phyloP scores from a whole-genome alignment of 2,797 vertebrate genomes.

The Galaxias olidus region DNA sequence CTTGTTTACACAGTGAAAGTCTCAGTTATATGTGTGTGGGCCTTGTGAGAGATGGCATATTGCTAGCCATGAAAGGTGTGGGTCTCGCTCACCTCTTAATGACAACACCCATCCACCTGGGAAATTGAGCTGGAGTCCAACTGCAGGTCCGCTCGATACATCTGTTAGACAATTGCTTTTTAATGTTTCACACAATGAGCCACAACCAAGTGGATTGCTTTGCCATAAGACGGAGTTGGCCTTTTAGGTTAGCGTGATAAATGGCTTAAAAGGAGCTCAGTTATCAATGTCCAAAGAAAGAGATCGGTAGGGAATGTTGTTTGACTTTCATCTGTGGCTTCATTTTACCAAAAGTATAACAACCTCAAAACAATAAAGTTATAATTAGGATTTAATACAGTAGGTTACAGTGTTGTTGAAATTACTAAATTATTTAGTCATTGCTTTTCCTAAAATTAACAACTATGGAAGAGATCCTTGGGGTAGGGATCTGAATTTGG shows the following conservation, averaged over 20 bases:
- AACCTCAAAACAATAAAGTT: too few species aligned
- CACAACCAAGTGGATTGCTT: slow-evolving; percentile 85
- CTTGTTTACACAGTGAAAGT: too few species aligned
- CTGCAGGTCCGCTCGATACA: slow-evolving; percentile 64
- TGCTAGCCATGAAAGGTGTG: too few species aligned
- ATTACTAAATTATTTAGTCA: too few species aligned
- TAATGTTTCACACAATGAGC: slow-evolving; percentile 79
- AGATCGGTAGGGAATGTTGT: slow-evolving; percentile 38
- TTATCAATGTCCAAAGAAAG: slow-evolving; percentile 65
- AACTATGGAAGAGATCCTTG: slow-evolving; percentile 23
- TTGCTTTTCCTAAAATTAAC: not conserved
- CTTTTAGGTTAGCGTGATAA: slow-evolving; percentile 89
- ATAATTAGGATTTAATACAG: too few species aligned
- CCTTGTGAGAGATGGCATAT: too few species aligned
- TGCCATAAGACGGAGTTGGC: slow-evolving; percentile 82
- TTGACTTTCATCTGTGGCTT: too few species aligned
- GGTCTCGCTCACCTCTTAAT: slow-evolving; percentile 50
- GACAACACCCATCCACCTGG: slow-evolving; percentile 72
- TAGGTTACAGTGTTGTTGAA: too few species aligned
- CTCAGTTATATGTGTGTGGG: too few species aligned
- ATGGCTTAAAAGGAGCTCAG: slow-evolving; percentile 78
- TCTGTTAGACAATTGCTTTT: slow-evolving; percentile 82
- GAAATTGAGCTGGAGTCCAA: slow-evolving; percentile 61
- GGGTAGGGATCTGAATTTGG: slow-evolving; percentile 15
- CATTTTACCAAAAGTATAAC: too few species aligned